Base-by-base conservation (phyloP, 1,140 invertebrate species). In the Micrasema longulum region DNA sequence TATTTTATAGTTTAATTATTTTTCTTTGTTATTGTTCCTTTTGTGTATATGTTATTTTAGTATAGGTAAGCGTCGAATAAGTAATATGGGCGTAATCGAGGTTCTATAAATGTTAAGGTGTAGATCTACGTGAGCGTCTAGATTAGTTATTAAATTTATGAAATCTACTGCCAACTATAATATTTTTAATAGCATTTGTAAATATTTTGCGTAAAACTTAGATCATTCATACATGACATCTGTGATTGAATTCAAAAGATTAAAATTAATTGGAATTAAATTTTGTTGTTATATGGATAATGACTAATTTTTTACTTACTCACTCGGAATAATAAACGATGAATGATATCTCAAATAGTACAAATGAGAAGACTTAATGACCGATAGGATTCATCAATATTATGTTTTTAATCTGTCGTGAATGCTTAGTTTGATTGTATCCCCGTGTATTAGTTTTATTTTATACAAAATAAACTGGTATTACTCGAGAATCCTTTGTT, bases 361-460 rank as follows among this genome's bases (percentile, higher is more conserved):
- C 84, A 85, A 85, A 85, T 85, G 83, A 84, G 83, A 85, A 85
- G 84, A 85, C 84, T 85, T 85, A 84, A 84, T 83, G 75, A 76
- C 70, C 65, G 82, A 70, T 73, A 76, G 71, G 52, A 73, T 67
- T 76, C 74, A 76, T 73, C 71, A 73, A 71, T 68, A 72, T 76
- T 76, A 69, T 70, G 66, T 72, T 71, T 75, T 68, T 60, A 71
- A 72, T 64, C 64, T 63, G 65, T 72, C 74, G 35, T 69, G 83
- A 75, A 31, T 84, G 82, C 81, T 85, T 85, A 83, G 82, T 84
- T 84, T 80, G 83, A 81, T 83, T 85, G 82, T 85, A 85, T 82
- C 81, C 82, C 82, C 82, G 83, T 85, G 84, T 85, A 84, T 83
- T 84, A 85, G 82, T 84, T 84, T 85, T 85, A 85, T 85, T 85